Conservation (phyloP, 1,140 invertebrate species). For the Battus philenor region DNA sequence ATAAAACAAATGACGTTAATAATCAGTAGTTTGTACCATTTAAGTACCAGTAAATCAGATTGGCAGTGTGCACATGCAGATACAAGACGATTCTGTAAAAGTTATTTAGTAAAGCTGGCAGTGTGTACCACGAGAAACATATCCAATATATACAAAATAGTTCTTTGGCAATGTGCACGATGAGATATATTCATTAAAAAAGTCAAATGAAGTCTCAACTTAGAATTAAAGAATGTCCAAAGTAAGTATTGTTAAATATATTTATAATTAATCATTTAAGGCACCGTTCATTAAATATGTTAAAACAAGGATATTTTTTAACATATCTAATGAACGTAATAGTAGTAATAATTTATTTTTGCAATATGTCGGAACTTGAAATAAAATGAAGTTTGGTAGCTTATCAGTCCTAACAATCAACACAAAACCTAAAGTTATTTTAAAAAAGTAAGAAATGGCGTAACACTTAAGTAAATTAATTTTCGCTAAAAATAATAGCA, state of each 20-base stretch:
- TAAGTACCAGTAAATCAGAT: no score
- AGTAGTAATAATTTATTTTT: background rate
- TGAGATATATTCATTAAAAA: conserved; percentile 18
- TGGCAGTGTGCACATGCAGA: conserved; percentile 13
- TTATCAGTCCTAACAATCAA: no score
- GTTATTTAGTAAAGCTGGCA: conserved; percentile 16
- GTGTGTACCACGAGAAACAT: conserved; percentile 13
- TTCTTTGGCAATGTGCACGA: conserved; percentile 19
- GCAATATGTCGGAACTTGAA: background rate
- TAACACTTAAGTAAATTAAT: no score
- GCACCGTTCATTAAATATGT: no score
- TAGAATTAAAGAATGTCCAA: background rate
- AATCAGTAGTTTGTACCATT: no score
- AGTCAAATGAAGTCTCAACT: conserved; percentile 15
- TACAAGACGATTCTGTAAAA: conserved; percentile 16
- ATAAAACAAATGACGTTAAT: no score
- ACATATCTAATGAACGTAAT: no score
- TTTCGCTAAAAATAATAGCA: background rate
- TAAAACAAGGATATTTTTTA: background rate
- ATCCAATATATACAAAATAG: conserved; percentile 5
- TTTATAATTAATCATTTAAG: background rate
- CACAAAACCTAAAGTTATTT: no score
- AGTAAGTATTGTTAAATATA: conserved; percentile 7
- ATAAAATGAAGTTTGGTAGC: no score
- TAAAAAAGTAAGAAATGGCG: no score